Conservation (phyloP, 2,888 invertebrate species). For the Petrolisthes cinctipes region DNA sequence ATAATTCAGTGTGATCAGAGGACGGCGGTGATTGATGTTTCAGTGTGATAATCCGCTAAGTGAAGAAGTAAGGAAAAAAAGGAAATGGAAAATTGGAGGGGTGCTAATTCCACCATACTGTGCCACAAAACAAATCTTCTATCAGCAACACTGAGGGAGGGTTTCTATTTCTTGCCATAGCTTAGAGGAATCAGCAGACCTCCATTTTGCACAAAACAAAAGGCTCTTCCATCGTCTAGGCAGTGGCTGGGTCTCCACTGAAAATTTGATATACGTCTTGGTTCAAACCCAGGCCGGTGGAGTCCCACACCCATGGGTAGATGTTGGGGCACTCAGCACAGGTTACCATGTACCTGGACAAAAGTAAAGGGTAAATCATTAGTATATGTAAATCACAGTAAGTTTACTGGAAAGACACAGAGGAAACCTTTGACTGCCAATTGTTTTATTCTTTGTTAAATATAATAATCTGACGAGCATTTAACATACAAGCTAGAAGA, state of each 20-base stretch:
- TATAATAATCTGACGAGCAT: too few species aligned
- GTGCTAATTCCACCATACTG: too few species aligned
- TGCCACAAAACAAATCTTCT: neutral
- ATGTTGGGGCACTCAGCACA: conserved; percentile 57
- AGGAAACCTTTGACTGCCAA: neutral
- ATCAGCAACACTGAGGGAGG: too few species aligned
- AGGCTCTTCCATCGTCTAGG: neutral
- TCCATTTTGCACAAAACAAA: neutral
- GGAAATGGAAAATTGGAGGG: too few species aligned
- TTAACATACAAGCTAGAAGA: too few species aligned
- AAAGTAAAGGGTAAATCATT: neutral
- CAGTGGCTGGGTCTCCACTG: conserved; percentile 13
- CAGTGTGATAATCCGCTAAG: too few species aligned
- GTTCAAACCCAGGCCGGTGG: conserved; percentile 43
- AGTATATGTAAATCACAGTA: neutral
- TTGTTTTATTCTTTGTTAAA: neutral
- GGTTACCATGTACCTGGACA: conserved; percentile 65
- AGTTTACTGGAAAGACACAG: neutral
- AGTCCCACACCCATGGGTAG: conserved; percentile 65
- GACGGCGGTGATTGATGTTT: too few species aligned
- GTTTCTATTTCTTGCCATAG: too few species aligned
- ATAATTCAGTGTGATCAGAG: too few species aligned
- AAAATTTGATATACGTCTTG: conserved; percentile 50
- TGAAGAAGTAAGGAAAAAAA: too few species aligned
- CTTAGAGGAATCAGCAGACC: too few species aligned